These are phyloP conservation scores for Otocyon megalotis DNA, from an alignment of 2,113 vertebrate species.

Conservation along the genomic window DNA sequence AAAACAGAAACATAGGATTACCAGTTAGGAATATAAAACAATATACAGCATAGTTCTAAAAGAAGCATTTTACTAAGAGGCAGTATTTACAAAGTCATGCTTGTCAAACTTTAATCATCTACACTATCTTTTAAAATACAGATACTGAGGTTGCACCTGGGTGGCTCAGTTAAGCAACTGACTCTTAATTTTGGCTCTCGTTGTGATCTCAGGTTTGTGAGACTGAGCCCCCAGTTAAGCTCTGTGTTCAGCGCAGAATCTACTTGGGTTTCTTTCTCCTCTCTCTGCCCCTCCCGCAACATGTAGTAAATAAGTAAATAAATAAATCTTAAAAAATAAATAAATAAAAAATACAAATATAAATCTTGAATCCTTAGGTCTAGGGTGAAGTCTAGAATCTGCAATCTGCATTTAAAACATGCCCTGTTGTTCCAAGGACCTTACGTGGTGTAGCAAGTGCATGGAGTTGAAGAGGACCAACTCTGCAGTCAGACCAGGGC, in stretches of 20 bases:
- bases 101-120: background rate
- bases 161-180: background rate
- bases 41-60: background rate
- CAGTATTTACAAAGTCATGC: background rate
- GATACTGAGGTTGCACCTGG: background rate
- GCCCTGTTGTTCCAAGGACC: fast-evolving
- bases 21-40: background rate
- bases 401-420: background rate
- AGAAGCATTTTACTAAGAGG: background rate
- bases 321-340: background rate
- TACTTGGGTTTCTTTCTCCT: background rate
- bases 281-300: background rate
- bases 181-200: background rate
- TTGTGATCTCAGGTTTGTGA: background rate
- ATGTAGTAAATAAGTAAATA: background rate
- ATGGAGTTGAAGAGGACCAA: background rate
- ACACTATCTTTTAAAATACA: background rate
- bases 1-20: background rate
- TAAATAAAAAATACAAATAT: background rate
- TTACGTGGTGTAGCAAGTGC: background rate
- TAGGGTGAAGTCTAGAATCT: background rate
- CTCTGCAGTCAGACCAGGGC: background rate
- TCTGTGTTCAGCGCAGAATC: background rate
- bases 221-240: background rate
- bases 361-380: background rate